These are phyloP conservation scores for Sinocyclocheilus anshuiensis DNA, from an alignment of 2,113 vertebrate genomes.

Conservation along the genomic window DNA sequence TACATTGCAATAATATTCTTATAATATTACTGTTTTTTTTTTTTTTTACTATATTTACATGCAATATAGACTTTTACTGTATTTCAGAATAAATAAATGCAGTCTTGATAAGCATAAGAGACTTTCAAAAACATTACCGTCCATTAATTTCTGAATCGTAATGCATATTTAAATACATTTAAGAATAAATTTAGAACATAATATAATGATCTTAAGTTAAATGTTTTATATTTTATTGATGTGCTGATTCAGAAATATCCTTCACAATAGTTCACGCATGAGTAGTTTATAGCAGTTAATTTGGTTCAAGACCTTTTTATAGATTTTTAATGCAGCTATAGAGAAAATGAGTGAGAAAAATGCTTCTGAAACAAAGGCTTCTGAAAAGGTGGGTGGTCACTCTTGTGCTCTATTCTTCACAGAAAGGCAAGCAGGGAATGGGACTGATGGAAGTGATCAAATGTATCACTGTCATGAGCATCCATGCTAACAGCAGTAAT, in stretches of 20 bases:
- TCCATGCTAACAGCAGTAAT: constrained; percentile 6
- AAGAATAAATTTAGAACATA: background rate
- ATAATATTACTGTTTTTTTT: background rate
- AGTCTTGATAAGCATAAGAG: background rate
- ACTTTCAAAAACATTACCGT: background rate
- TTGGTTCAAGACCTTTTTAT: background rate
- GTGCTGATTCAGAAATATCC: background rate
- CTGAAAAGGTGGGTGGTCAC: background rate
- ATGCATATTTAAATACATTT: background rate
- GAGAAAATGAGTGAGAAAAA: background rate
- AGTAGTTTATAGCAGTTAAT: background rate
- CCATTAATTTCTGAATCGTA: background rate
- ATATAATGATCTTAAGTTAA: background rate
- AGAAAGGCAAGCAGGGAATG: constrained; percentile 53
- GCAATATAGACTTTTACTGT: background rate
- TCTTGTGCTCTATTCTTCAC: background rate
- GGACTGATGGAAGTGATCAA: constrained; percentile 46
- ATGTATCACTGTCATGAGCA: constrained; percentile 4
- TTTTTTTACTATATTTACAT: background rate
- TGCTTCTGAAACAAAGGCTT: background rate
- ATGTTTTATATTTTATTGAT: background rate
- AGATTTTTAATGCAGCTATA: constrained; percentile 34
- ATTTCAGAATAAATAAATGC: background rate
- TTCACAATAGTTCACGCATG: background rate
- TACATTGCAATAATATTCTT: background rate